Evolutionary conservation across 2,888 invertebrate species (phyloP), one percentile per base, ranked within the genome.

Genomic region (Megalurothrips usitatus): DNA sequence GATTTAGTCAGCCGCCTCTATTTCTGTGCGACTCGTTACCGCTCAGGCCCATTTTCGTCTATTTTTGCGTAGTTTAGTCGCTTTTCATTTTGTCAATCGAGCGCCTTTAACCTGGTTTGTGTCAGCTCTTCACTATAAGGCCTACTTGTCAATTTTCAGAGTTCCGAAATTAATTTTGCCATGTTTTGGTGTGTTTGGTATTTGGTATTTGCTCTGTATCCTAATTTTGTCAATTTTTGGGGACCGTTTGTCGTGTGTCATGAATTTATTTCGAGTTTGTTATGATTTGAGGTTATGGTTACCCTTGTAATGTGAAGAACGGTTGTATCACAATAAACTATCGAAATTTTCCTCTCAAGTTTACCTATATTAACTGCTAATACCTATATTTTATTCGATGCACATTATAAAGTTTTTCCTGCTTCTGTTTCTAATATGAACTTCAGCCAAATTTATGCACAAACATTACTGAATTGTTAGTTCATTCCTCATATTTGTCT

Each of bases 251-350:
- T 58, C 2, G 19, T 58, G 14, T 58, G 19, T 58, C 17, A 10
- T 58, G 17, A 68, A 75, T 26, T 58, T 19, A 58, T 58, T 58
- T 17, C 14, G 6, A 58, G 68, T 75, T 75, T 75, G 68, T 75
- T 75, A 75, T 75, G 68, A 75, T 75, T 75, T 75, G 68, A 75
- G 68, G 68, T 75, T 75, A 75, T 75, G 68, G 68, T 26, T 75
- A 12, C 68, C 68, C 6, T 6, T 11, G 23, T 26, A 75, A 58
- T 58, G 58, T 58, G 58, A 43, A 43, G 2, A 43, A 43, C 34
- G 6, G 34, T 43, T 43, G 34, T 43, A 43, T 43, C 34, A 43
- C 34, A 43, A 43, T 43, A 2, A 43, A 43, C 34, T 43, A 43
- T 43, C 34, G 2, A 43, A 43, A 43, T 43, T 43, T 2, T 6